Percentiles rank a stretch among this genome's conserved stretches.
phyloP scores from a whole-genome alignment of 2,888 invertebrate species.

The Agriopis leucophaearia region DNA sequence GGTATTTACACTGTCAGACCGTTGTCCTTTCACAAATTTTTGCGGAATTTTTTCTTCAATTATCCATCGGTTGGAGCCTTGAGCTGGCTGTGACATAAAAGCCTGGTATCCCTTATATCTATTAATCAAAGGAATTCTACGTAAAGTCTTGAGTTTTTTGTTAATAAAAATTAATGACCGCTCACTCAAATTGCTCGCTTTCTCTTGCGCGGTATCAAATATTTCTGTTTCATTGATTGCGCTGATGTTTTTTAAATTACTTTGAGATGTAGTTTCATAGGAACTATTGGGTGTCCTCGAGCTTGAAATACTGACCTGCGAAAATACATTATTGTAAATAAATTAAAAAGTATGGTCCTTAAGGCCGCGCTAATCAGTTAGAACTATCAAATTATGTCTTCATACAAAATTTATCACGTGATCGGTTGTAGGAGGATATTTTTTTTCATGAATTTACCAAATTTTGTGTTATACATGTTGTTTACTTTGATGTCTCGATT shows the following conservation, averaged over 20 bases:
- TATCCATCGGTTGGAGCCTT: not conserved
- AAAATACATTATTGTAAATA: not conserved
- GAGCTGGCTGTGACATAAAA: conserved; percentile 4
- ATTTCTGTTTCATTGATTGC: conserved; percentile 56
- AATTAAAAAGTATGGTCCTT: too few species aligned
- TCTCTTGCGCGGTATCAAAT: conserved; percentile 55
- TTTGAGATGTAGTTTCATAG: conserved; percentile 18
- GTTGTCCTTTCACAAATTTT: not conserved
- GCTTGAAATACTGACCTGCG: conserved; percentile 9
- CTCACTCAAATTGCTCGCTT: conserved; percentile 62
- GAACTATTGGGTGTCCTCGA: not conserved
- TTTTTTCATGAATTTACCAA: too few species aligned
- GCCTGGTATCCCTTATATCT: conserved; percentile 15
- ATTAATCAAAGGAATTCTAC: not conserved
- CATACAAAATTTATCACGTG: too few species aligned
- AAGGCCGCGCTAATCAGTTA: too few species aligned
- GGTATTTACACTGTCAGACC: not conserved
- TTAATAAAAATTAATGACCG: conserved; percentile 72
- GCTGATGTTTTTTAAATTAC: conserved; percentile 34
- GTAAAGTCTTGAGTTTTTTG: conserved; percentile 56
- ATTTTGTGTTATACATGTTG: too few species aligned
- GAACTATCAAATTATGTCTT: too few species aligned
- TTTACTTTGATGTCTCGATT: too few species aligned
- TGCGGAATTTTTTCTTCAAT: conserved; percentile 1
- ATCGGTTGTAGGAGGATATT: too few species aligned